Evolutionary conservation across 2,888 invertebrate species (phyloP), one percentile per base, ranked within the genome.

Genomic region (Fragum fragum): DNA sequence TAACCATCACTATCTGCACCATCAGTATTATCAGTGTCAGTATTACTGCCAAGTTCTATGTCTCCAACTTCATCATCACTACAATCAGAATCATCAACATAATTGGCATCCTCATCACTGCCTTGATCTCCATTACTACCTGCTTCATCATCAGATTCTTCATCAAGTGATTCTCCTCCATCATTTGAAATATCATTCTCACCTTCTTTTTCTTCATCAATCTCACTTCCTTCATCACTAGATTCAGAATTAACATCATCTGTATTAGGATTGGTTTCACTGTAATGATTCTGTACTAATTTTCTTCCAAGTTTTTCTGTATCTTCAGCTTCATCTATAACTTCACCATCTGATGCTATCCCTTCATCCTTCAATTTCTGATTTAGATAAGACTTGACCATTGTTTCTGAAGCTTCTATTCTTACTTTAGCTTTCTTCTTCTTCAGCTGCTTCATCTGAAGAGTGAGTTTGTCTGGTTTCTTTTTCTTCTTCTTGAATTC

Each of bases 401-500:
- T 70, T 16, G 76, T 86, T 61, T 90, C 88, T 16, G 89, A 84
- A 9, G 90, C 89, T 80, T 84, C 85, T 6, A 89, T 84, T 79
- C 90, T 90, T 3, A 86, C 82, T 23, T 81, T 85, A 5, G 84
- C 80, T 80, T 84, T 86, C 39, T 83, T 82, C n/a, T 83, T 84
- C 18, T 77, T 85, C n/a, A 23, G 18, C 36, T 66, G 42, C 42
- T 66, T 66, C 42, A 23, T 66, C 28, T 66, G 39, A 14, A 7
- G 32, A 23, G 66, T 66, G 14, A 42, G 1, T 14, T 23, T 23
- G 26, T 66, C 66, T 66, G 66, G 66, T 52, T 85, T 85, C 16
- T 84, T 86, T 73, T 87, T 88, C 53, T 90, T 90, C 73, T 90
- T 90, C 69, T 90, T 89, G 71, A 89, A 91, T 21, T 92, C 85